Base-by-base conservation (phyloP, 2,888 invertebrate genomes). In the Tachina fera region DNA sequence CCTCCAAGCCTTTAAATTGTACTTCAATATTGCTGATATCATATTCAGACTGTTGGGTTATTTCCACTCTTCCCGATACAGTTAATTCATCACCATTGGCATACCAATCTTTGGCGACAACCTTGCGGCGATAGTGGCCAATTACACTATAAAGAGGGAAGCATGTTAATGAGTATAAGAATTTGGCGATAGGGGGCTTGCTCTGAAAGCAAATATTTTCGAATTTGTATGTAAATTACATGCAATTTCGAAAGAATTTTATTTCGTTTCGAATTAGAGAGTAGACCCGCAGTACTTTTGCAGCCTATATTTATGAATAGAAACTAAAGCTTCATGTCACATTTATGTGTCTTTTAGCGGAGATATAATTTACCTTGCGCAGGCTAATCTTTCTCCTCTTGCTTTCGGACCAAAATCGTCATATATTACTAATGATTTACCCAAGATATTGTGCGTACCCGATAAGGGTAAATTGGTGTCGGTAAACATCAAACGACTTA, bases 341-440 rank as follows among this genome's bases (percentile, higher is more conserved):
- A 5, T 31, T 31, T 31, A 31, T 31, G 31, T 31, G 6, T 31
- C 31, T 31, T 6, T 31, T 31, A 6, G 31, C 31, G 31, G 6
- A 31, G 31, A 31, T 2, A 6, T 31, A 31, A 67, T 94, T 95
- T 92, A 97, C 97, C 95, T 94, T 10, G 97, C 96, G 92, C 98
- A 98, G 0, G 97, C 97, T 90, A 98, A 93, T 86, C 98, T 93
- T 92, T 98, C 97, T 14, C 98, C 98, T 87, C 98, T 93, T 0
- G 97, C 97, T 85, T 96, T 95, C 0, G 98, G 98, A 0, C 97
- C 97, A 90, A 96, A 95, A 90, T 98, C 97, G 90, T 97, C 98
- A 89, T 96, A 97, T 68, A 98, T 94, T 2, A 98, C 97, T 47
- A 98, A 93, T 9, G 98, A 97, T 91, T 96, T 96, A 68, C 96